Evolutionary conservation across 2,888 invertebrate genomes (phyloP).

Genomic region (Drosophila melanosoma): DNA sequence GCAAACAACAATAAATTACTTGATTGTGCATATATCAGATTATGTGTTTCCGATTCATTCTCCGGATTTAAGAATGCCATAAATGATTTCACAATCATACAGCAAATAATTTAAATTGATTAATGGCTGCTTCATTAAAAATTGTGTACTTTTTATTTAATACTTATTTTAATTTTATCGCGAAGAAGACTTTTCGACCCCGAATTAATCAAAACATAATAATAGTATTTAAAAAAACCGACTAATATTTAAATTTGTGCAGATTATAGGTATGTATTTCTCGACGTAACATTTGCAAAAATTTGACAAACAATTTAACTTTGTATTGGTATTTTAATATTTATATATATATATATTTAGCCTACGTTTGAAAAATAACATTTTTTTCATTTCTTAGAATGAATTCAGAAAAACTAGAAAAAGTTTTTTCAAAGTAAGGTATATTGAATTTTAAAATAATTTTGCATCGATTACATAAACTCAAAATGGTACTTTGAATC

Average conservation of each 20-base stretch:
- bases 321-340: neutral
- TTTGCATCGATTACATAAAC: neutral
- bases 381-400: neutral
- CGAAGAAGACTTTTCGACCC: neutral
- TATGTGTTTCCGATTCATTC: neutral
- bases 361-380: neutral
- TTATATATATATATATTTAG: neutral
- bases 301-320: neutral
- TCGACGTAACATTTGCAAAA: neutral
- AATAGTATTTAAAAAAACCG: too few relatives aligned
- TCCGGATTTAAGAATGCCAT: neutral
- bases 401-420: neutral
- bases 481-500: neutral
- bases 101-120: neutral
- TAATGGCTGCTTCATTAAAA: neutral
- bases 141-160: neutral
- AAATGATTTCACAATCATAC: neutral
- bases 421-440: neutral
- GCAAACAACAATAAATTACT: neutral
- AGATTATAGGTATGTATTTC: neutral
- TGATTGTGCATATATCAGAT: neutral
- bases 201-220: neutral
- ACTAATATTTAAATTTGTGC: neutral
- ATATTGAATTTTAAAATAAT: neutral
- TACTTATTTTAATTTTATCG: neutral